phyloP scores from a whole-genome alignment of 2,888 invertebrate genomes.

The Pedicia rivosa region DNA sequence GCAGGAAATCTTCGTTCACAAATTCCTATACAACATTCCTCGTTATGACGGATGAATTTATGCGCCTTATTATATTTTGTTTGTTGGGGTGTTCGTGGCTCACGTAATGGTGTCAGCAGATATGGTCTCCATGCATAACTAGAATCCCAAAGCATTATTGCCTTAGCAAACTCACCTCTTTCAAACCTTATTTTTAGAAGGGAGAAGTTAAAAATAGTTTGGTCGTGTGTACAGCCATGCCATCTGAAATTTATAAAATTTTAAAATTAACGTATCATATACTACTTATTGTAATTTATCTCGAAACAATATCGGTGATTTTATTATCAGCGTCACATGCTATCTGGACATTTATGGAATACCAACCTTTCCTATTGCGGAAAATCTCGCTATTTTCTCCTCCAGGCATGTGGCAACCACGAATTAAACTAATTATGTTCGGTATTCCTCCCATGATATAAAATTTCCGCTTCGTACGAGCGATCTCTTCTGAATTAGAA shows the following conservation, averaged over 20 bases:
- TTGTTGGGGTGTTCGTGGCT: constrained; percentile 6
- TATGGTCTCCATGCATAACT: constrained; percentile 10
- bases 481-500: background rate
- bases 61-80: background rate
- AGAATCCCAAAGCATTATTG: constrained; percentile 9
- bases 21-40: constrained; percentile 15
- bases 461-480: too few species aligned
- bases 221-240: too few species aligned
- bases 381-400: constrained; percentile 6
- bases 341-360: constrained; percentile 4
- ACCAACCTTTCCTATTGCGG: constrained; percentile 6
- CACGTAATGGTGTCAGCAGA: constrained; percentile 9
- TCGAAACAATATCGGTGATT: constrained; percentile 15
- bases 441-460: too few species aligned
- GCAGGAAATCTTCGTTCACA: constrained; percentile 17
- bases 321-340: constrained; percentile 9
- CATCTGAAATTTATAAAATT: background rate
- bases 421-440: too few species aligned
- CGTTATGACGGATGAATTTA: constrained; percentile 10
- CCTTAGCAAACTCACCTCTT: constrained; percentile 8
- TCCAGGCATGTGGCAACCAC: background rate
- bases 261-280: too few species aligned
- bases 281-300: background rate
- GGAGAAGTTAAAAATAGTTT: too few species aligned
- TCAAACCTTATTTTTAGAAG: background rate